Conservation (phyloP, 2,113 vertebrate genomes). For the Lamprologus callipterus region DNA sequence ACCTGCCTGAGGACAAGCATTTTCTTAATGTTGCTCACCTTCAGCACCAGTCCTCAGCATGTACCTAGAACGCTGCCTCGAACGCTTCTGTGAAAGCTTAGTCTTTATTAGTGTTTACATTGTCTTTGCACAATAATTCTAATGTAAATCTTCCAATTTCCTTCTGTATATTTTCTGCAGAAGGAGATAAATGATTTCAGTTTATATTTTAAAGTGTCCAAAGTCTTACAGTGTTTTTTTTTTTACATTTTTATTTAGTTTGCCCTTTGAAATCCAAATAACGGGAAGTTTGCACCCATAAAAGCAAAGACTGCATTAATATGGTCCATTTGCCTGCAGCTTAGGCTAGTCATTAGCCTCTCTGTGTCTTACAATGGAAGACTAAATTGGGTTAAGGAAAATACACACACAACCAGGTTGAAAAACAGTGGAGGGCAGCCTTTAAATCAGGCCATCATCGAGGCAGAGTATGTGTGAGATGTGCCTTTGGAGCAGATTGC, state of each 20-base stretch:
- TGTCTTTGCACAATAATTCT: background rate
- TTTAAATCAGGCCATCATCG: conserved; percentile 65
- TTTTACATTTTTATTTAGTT: background rate
- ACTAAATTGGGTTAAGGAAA: conserved; percentile 60
- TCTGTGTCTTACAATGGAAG: conserved; percentile 41
- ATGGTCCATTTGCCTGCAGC: conserved; percentile 23
- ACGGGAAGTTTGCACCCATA: background rate
- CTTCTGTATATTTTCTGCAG: background rate
- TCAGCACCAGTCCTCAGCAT: background rate
- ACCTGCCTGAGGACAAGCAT: background rate
- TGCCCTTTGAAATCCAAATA: background rate
- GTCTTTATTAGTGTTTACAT: background rate
- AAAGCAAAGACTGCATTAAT: conserved; percentile 13
- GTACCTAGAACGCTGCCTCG: background rate
- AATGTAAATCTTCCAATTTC: background rate
- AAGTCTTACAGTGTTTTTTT: background rate
- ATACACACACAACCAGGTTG: conserved; percentile 45
- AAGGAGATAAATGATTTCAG: background rate
- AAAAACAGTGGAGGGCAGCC: conserved; percentile 42
- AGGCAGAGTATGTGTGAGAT: conserved; percentile 18
- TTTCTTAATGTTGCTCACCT: background rate
- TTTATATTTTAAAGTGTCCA: background rate
- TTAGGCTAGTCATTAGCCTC: conserved; percentile 45
- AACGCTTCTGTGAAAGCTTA: background rate
- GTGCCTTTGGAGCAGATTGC: conserved; percentile 41